Percentiles rank a stretch among this genome's conserved stretches.
Conservation (phyloP, 2,888 invertebrate genomes). For the Calameuta idolon region DNA sequence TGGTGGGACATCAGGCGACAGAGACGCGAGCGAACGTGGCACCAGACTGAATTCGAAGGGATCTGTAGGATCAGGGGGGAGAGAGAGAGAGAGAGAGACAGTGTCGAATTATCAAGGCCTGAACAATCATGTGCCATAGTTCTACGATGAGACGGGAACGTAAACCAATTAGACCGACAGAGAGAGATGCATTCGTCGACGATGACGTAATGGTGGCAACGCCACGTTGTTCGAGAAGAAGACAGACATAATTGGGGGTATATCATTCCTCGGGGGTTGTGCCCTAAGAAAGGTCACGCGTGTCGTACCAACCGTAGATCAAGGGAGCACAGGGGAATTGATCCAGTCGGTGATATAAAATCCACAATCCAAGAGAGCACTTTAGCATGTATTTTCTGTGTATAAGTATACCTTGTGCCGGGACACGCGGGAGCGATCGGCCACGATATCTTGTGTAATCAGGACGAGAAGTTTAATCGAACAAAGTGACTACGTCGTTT, state of each 20-base stretch:
- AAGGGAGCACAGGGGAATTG: not conserved
- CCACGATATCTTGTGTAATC: constrained; percentile 35
- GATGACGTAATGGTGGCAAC: not conserved
- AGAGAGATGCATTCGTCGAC: not conserved
- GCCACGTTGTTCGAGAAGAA: not conserved
- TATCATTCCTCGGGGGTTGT: not conserved
- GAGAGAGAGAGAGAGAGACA: not conserved
- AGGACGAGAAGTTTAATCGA: not conserved
- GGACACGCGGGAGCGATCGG: constrained; percentile 45
- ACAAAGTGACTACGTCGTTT: not conserved
- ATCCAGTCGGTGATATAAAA: not conserved
- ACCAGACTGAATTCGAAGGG: not conserved
- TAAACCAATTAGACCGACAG: not conserved
- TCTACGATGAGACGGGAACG: not conserved
- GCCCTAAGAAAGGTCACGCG: not conserved
- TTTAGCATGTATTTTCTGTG: not conserved
- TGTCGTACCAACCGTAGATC: not conserved
- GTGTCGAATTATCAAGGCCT: not conserved
- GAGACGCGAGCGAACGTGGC: not conserved
- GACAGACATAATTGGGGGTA: not conserved
- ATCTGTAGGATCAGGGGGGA: not conserved
- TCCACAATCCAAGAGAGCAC: not conserved
- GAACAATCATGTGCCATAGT: not conserved
- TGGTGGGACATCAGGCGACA: not conserved
- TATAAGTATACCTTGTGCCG: constrained; percentile 41